Evolutionary conservation across 1,140 invertebrate genomes (phyloP).

Genomic region (Zaprionus nigranus): DNA sequence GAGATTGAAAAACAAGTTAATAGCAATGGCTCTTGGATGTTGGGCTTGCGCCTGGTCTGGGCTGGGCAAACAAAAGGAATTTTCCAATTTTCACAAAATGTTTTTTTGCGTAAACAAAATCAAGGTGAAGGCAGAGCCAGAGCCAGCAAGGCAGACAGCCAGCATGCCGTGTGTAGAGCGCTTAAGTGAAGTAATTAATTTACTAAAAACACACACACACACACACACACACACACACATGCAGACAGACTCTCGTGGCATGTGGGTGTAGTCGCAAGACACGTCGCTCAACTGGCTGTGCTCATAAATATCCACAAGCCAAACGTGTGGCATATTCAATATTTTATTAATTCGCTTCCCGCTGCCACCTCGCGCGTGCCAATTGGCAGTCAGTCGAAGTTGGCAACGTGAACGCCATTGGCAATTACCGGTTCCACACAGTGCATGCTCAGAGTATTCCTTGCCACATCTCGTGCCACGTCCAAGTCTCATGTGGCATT

Average conservation of each 20-base stretch:
- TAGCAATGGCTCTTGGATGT: constrained; percentile 57
- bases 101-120: constrained; percentile 57
- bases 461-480: too few relatives aligned
- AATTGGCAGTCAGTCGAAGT: constrained; percentile 37
- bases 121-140: constrained; percentile 31
- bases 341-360: constrained; percentile 63
- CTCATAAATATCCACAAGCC: constrained; percentile 59
- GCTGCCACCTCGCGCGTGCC: constrained; percentile 43
- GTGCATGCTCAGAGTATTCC: constrained; percentile 17
- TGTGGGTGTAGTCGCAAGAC: constrained; percentile 5
- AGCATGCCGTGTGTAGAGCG: constrained; percentile 27
- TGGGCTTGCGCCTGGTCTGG: constrained; percentile 10
- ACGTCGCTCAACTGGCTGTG: constrained; percentile 28
- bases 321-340: constrained; percentile 70
- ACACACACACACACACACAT: background rate
- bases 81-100: constrained; percentile 70
- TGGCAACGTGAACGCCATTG: constrained; percentile 15
- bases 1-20: constrained; percentile 81
- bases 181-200: constrained; percentile 73
- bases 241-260: background rate
- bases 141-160: background rate
- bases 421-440: constrained; percentile 42
- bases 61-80: constrained; percentile 62
- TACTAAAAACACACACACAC: constrained; percentile 58
- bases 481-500: constrained; percentile 70